Evolutionary conservation across 2,888 invertebrate genomes (phyloP), one percentile per base, ranked within the genome.

Genomic region (Trissonchulus latispiculum): DNA sequence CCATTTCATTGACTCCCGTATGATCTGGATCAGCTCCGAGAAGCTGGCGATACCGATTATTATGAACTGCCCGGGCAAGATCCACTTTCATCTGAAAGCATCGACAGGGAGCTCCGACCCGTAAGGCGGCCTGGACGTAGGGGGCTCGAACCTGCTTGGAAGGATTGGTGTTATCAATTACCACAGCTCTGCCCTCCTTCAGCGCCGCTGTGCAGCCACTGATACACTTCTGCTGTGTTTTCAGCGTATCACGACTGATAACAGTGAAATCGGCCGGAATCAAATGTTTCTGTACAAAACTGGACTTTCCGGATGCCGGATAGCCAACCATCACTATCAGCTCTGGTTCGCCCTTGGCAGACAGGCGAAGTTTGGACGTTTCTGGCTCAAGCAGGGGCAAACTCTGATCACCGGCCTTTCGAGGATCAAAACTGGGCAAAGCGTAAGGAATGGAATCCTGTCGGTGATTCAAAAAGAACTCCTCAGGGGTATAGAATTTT

Each of bases 151-250:
- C 89, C 72, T 89, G 89, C 48, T 84, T 84, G 81, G 93, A 91
- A 0, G 92, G 90, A 84, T 95, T 95, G 0, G 95, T 96, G 84
- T 95, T 95, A 83, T 97, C 97, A 28, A 96, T 87, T 29, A 94
- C 83, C 18, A 86, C 92, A 79, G 90, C 90, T 80, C 84, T 86
- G 71, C 85, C 87, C 81, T 86, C 82, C 83, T 83, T 74, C 87
- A 86, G 76, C 1, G 87, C 84, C 75, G 88, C 87, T 75, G 89
- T 88, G 75, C 91, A 88, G 31, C 86, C 85, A 61, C 86, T 84
- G 0, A 90, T 87, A 85, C 96, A 97, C 80, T 91, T 91, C 83
- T 92, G 90, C 89, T 90, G 90, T 2, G 89, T 88, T 0, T 91
- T 91, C 61, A 95, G 84, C 0, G 87, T 88, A 83, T 97, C 97